phyloP scores from a whole-genome alignment of 2,888 invertebrate genomes.

The Neoitamus cyanurus region DNA sequence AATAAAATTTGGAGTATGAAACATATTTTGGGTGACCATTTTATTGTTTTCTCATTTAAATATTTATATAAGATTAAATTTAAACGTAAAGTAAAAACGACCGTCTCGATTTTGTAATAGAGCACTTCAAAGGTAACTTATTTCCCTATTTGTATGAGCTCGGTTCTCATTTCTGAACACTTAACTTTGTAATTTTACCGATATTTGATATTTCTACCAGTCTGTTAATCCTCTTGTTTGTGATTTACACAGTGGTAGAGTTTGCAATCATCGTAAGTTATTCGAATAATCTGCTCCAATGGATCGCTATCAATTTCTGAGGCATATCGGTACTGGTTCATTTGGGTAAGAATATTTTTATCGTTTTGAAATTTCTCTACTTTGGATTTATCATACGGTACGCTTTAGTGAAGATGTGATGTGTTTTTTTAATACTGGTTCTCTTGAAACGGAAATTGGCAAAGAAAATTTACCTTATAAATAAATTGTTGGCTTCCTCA shows the following conservation, averaged over 20 bases:
- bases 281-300: background rate
- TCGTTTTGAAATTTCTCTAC: background rate
- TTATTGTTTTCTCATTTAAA: too few relatives aligned
- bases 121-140: background rate
- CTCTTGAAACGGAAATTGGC: too few relatives aligned
- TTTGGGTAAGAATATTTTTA: background rate
- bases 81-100: too few relatives aligned
- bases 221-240: background rate
- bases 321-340: background rate
- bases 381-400: too few relatives aligned
- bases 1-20: too few relatives aligned
- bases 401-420: too few relatives aligned
- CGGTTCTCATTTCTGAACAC: background rate
- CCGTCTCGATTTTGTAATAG: background rate
- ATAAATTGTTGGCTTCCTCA: too few relatives aligned
- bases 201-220: background rate
- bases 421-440: too few relatives aligned
- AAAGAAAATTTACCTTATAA: too few relatives aligned
- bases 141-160: background rate
- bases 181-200: background rate
- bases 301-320: background rate
- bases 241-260: background rate
- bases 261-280: background rate
- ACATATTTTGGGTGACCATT: too few relatives aligned
- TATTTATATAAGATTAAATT: too few relatives aligned